Base-by-base conservation (phyloP, 2,113 vertebrate species). In the Otocyon megalotis region DNA sequence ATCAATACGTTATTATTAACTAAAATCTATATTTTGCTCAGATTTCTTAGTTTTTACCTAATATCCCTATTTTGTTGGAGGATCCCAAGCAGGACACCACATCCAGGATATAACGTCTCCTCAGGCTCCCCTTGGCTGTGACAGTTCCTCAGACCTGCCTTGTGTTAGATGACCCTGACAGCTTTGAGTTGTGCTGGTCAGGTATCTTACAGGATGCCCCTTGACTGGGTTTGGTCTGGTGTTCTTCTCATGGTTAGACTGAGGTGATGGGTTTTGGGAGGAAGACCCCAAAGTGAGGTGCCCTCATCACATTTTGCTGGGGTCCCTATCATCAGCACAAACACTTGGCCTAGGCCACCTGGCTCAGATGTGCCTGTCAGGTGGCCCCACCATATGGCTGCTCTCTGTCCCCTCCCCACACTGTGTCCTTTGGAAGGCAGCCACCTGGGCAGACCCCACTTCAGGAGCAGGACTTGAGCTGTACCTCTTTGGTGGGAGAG, bases 361-460 rank as follows among this genome's bases (percentile, higher is more conserved):
- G 32, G n/a, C 53, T 20, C 30, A 54, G 65, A 15, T 32, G 17
- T 74, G 26, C 28, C 37, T 32, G 26, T 43, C 69, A 76, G 69
- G 16, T 50, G 28, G 37, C 87, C 37, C 17, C 26, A 32, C 8
- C 0, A 20, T 24, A n/a, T 2, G 16, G 30, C 3, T 15, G 53
- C 48, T 32, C 17, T 65, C 58, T 37, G 56, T 28, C 35, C 35
- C 28, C 20, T 58, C 11, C 26, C 56, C 58, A 28, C 3, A 3
- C 24, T 26, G 24, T 28, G 35, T 24, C 14, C 37, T 32, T 32
- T 13, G 60, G 82, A 50, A 62, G 62, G 37, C 43, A 85, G 37
- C 8, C 0, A 11, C 82, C 17, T 5, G 11, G 6, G 26, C 63
- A n/a, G 54, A 11, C 11, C 37, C 0, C 1, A 3, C 8, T 12